Conservation (phyloP, 2,888 invertebrate species). For the Pollenia labialis region DNA sequence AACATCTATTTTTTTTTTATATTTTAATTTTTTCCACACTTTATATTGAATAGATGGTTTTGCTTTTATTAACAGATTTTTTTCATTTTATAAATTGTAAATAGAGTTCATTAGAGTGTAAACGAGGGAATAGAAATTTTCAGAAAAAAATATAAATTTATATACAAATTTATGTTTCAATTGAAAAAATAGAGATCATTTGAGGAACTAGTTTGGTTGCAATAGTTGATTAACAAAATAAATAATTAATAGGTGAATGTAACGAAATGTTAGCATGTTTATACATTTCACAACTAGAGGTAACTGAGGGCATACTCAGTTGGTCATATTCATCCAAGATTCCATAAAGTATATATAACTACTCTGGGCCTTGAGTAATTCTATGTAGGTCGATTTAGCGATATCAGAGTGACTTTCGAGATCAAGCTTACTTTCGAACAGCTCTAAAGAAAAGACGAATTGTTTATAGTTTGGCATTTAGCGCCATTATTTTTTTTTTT, state of each 20-base stretch:
- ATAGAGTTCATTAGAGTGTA: constrained; percentile 39
- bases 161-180: too few species aligned
- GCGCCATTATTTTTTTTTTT: too few species aligned
- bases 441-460: too few species aligned
- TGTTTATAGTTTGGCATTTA: too few species aligned
- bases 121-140: not conserved
- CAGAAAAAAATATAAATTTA: not conserved
- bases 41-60: not conserved
- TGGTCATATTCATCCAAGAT: too few species aligned
- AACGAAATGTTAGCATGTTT: not conserved
- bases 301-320: too few species aligned
- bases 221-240: not conserved
- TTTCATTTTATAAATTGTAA: constrained; percentile 14
- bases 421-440: too few species aligned
- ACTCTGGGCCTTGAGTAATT: too few species aligned
- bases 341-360: too few species aligned
- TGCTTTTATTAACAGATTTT: not conserved
- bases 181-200: constrained; percentile 6
- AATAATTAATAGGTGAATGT: not conserved
- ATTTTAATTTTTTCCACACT: not conserved
- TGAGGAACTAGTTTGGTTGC: not conserved
- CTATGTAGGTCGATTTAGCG: too few species aligned
- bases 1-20: constrained; percentile 1
- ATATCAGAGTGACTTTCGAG: too few species aligned
- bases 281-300: too few species aligned